These are phyloP conservation scores for Paralinhomoeus sp. DNA, from an alignment of 2,888 invertebrate species.

Conservation along the genomic window DNA sequence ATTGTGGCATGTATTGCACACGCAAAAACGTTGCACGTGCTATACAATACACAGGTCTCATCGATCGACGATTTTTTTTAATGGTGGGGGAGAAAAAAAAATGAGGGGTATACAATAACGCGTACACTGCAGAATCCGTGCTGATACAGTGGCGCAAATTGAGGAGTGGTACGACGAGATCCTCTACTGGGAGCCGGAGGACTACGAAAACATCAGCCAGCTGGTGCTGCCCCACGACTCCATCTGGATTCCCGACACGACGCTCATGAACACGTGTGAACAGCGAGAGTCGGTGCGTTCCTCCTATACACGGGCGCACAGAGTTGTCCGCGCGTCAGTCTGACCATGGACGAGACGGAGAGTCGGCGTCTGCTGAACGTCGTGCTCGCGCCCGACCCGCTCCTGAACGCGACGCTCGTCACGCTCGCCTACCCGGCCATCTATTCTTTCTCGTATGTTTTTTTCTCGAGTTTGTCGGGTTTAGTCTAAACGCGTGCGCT, in stretches of 20 bases:
- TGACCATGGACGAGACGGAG: conserved; percentile 22
- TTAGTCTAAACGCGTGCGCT: no score
- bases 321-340: conserved; percentile 5
- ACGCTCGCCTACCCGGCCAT: conserved; percentile 22
- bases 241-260: conserved; percentile 23
- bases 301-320: conserved; percentile 7
- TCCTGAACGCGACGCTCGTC: conserved; percentile 11
- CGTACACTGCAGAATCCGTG: no score
- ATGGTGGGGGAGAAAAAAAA: no score
- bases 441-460: conserved; percentile 23
- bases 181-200: conserved; percentile 17
- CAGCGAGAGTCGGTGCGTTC: neutral
- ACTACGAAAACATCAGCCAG: conserved; percentile 18
- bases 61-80: no score
- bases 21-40: neutral
- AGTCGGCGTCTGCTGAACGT: conserved; percentile 19
- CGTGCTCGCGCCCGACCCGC: conserved; percentile 17
- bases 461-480: no score
- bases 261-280: conserved; percentile 15
- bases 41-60: neutral
- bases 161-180: conserved; percentile 24
- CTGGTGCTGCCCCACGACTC: conserved; percentile 18
- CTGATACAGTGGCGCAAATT: no score
- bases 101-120: no score
- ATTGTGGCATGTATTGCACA: no score